These are phyloP conservation scores for Centropristis striata DNA, from an alignment of 2,113 vertebrate genomes.

Conservation along the genomic window DNA sequence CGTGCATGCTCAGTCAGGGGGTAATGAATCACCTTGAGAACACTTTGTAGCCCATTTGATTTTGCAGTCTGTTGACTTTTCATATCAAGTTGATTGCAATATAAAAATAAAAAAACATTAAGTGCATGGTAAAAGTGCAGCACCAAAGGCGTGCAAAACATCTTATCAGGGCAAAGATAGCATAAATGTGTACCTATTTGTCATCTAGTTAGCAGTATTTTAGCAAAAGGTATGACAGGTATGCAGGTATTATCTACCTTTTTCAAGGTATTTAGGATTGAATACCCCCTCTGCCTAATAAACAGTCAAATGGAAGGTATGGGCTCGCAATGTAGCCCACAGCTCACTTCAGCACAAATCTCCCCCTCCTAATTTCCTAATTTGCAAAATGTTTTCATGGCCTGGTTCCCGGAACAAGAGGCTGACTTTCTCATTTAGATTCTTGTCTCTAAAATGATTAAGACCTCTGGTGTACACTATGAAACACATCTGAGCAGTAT, in stretches of 20 bases:
- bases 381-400: conserved; percentile 48
- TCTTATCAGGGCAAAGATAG: background rate
- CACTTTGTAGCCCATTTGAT: conserved; percentile 44
- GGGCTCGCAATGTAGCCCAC: conserved; percentile 7
- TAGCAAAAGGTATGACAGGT: background rate
- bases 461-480: conserved; percentile 39
- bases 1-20: conserved; percentile 17
- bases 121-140: background rate
- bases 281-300: conserved; percentile 16
- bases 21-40: conserved; percentile 53
- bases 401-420: conserved; percentile 29
- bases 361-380: conserved; percentile 36
- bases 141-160: background rate
- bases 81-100: conserved; percentile 32
- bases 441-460: conserved; percentile 45
- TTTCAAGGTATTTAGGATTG: conserved; percentile 18
- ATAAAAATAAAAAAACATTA: conserved; percentile 26
- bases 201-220: conserved; percentile 5
- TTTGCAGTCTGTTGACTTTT: conserved; percentile 56
- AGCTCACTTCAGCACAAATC: conserved; percentile 29
- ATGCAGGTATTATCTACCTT: background rate
- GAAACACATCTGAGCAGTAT: conserved; percentile 25
- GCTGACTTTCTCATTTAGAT: conserved; percentile 48
- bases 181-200: background rate
- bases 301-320: conserved; percentile 17